A percentile compares a stretch with the other conserved stretches of the same genome.
These are phyloP conservation scores for Microctonus hyperodae DNA, from an alignment of 2,888 invertebrate genomes.

Conservation along the genomic window DNA sequence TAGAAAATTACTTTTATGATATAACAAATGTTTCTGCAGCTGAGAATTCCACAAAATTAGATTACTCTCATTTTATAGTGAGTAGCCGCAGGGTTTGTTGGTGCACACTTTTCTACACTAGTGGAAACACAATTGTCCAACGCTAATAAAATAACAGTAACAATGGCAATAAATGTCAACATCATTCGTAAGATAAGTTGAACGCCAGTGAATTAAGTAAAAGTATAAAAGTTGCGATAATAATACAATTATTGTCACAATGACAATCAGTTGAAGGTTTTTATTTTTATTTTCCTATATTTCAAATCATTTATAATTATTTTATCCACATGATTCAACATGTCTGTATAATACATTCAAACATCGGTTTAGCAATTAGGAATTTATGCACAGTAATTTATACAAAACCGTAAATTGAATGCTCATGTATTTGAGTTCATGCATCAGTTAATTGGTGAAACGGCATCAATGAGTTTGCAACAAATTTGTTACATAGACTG, in stretches of 20 bases:
- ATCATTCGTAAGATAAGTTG: slow-evolving; percentile 34
- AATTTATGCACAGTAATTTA: too few relatives aligned
- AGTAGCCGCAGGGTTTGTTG: slow-evolving; percentile 12
- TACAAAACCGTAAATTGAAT: background rate
- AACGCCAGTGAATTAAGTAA: background rate
- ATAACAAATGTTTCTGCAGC: background rate
- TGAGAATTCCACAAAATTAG: slow-evolving; percentile 31
- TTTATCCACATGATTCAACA: background rate
- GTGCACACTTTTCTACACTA: slow-evolving; percentile 19
- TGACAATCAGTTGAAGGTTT: background rate
- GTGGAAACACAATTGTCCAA: slow-evolving; percentile 26
- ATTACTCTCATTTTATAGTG: slow-evolving; percentile 30
- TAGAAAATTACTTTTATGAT: background rate
- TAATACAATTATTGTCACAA: background rate
- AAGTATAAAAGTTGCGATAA: background rate
- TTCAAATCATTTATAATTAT: background rate
- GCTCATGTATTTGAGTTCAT: too few relatives aligned
- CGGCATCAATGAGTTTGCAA: slow-evolving; percentile 11
- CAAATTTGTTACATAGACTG: slow-evolving; percentile 3
- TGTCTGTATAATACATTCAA: background rate
- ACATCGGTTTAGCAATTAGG: background rate
- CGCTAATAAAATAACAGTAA: slow-evolving; percentile 37
- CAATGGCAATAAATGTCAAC: slow-evolving; percentile 40
- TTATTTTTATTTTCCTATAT: background rate
- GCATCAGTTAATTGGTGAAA: too few relatives aligned